Evolutionary conservation across 2,113 vertebrate species (phyloP), one percentile per base, ranked within the genome.

Genomic region (Neodontobutis hainanensis): DNA sequence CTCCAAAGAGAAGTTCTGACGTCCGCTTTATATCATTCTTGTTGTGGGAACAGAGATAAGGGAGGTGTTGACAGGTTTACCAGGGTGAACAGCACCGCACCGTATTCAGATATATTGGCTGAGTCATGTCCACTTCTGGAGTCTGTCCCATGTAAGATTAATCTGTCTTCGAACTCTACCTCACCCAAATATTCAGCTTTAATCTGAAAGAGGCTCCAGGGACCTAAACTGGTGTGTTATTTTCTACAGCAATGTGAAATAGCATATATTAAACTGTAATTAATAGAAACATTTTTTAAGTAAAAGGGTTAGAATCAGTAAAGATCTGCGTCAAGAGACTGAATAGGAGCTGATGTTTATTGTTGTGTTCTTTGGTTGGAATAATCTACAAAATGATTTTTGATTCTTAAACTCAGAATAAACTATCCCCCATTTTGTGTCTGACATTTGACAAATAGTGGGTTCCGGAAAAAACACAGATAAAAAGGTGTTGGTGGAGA

Each of bases 271-370:
- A n/a, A n/a, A n/a, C n/a, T n/a, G n/a, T n/a, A n/a, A n/a, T n/a
- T n/a, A n/a, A n/a, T n/a, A n/a, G n/a, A n/a, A n/a, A n/a, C n/a
- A n/a, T n/a, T n/a, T n/a, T n/a, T n/a, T n/a, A n/a, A n/a, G n/a
- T n/a, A n/a, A n/a, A n/a, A n/a, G n/a, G n/a, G n/a, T n/a, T n/a
- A n/a, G n/a, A n/a, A n/a, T n/a, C n/a, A n/a, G 12, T 38, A 38
- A 38, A 38, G 36, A 38, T 38, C 6, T 38, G 4, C 36, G 36
- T 38, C 36, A 4, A 38, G 6, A 38, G 6, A 38, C 36, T 5
- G 36, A 84, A 84, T 66, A 78, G 75, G n/a, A n/a, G n/a, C n/a
- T 81, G 77, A 78, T 58, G 32, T 72, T 78, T 81, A 79, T 81
- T 43, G 36, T 14, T n/a, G 35, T 5, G 3, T 27, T 44, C 57